Conservation (phyloP, 2,888 invertebrate genomes). For the Drosophila putrida region DNA sequence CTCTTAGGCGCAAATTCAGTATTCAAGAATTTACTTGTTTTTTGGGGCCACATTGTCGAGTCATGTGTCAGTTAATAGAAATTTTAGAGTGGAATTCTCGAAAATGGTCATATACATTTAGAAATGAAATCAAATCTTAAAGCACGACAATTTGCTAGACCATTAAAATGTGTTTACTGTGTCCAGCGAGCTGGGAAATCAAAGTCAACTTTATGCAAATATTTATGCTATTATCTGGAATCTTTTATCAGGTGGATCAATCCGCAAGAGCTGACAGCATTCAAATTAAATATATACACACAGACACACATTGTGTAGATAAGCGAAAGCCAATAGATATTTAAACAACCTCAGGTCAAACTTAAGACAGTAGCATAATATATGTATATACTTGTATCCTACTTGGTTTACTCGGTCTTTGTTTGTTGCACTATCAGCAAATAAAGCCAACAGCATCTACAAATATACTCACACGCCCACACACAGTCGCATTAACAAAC, state of each 20-base stretch:
- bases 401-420: slow-evolving; percentile 38
- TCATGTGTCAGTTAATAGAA: slow-evolving; percentile 11
- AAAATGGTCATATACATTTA: neutral
- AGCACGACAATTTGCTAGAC: slow-evolving; percentile 10
- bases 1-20: slow-evolving; percentile 19
- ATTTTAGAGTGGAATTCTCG: slow-evolving; percentile 13
- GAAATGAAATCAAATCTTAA: neutral
- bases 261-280: slow-evolving; percentile 2
- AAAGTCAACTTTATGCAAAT: slow-evolving; percentile 40
- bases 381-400: slow-evolving; percentile 30
- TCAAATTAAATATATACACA: neutral
- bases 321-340: slow-evolving; percentile 48
- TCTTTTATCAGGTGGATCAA: slow-evolving; percentile 32
- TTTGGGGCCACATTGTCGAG: slow-evolving; percentile 1
- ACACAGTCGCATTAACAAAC: slow-evolving; percentile 11
- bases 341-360: slow-evolving; percentile 41
- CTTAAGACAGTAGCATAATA: slow-evolving; percentile 27
- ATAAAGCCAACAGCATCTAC: slow-evolving; percentile 52
- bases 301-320: slow-evolving; percentile 18
- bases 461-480: slow-evolving; percentile 30
- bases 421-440: slow-evolving; percentile 61
- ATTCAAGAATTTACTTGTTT: slow-evolving; percentile 33
- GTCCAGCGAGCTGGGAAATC: slow-evolving; percentile 14
- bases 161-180: slow-evolving; percentile 25
- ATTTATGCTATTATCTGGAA: slow-evolving; percentile 34